phyloP scores from a whole-genome alignment of 2,797 vertebrate species.

The Tapirus indicus region DNA sequence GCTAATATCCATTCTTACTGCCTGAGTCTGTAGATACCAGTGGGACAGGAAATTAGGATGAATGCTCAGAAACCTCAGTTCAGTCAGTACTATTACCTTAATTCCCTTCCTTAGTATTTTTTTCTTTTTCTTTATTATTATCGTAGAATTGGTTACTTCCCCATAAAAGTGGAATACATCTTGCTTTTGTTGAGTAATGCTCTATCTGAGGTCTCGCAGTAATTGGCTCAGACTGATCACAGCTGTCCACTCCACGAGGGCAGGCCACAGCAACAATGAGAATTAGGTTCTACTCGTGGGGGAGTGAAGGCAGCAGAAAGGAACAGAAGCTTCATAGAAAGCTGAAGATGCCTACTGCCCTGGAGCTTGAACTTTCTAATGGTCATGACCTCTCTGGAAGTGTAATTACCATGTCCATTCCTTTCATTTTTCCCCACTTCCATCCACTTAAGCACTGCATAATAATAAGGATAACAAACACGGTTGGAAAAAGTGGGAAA shows the following conservation, averaged over 20 bases:
- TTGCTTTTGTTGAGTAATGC: constrained; percentile 7
- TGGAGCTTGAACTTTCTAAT: not conserved
- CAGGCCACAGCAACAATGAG: not conserved
- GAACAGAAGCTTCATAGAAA: not conserved
- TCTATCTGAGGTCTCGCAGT: not conserved
- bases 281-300: not conserved
- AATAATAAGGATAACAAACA: not conserved
- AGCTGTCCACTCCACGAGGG: not conserved
- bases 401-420: not conserved
- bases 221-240: not conserved
- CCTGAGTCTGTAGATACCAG: not conserved
- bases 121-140: not conserved
- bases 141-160: constrained; percentile 3
- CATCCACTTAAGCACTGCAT: not conserved
- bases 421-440: not conserved
- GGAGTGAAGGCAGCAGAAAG: not conserved
- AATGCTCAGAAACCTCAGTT: constrained; percentile 3
- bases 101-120: not conserved
- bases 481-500: not conserved
- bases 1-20: not conserved
- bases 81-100: not conserved
- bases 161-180: not conserved
- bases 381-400: not conserved
- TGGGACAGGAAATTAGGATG: not conserved
- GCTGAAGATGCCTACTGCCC: not conserved